Conservation (phyloP, 1,140 invertebrate species). For the Microplitis mediator region DNA sequence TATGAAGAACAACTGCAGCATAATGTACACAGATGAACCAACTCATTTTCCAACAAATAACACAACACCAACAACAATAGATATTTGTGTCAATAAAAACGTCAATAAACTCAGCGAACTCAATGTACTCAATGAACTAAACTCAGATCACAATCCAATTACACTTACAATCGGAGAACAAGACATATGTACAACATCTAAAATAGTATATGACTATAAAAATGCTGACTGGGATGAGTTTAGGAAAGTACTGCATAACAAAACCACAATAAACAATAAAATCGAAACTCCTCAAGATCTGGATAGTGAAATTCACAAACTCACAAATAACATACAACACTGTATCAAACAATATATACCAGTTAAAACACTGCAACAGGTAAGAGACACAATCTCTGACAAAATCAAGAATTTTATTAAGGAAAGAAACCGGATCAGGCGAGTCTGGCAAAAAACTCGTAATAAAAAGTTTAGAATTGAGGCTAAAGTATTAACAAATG, state of each 20-base stretch:
- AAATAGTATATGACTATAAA: slow-evolving; percentile 20
- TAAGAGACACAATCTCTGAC: slow-evolving; percentile 18
- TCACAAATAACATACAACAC: slow-evolving; percentile 28
- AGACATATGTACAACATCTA: background rate
- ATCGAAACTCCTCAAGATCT: slow-evolving; percentile 20
- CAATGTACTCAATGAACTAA: slow-evolving; percentile 27
- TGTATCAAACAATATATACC: slow-evolving; percentile 18
- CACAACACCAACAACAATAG: slow-evolving; percentile 36
- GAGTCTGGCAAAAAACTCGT: slow-evolving; percentile 35
- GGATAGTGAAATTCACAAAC: slow-evolving; percentile 24
- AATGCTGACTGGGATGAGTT: slow-evolving; percentile 29
- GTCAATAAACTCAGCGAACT: slow-evolving; percentile 21
- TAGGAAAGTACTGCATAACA: slow-evolving; percentile 15
- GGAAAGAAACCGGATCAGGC: slow-evolving; percentile 32
- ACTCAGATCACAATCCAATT: slow-evolving; percentile 40
- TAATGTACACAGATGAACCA: slow-evolving; percentile 33
- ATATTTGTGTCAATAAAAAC: slow-evolving; percentile 40
- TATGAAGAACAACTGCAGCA: slow-evolving; percentile 31
- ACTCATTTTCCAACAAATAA: slow-evolving; percentile 38
- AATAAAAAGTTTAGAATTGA: slow-evolving; percentile 9
- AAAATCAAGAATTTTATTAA: slow-evolving; percentile 25
- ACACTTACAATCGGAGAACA: slow-evolving; percentile 15
- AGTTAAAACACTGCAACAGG: background rate
- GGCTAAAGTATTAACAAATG: slow-evolving; percentile 11
- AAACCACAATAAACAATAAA: slow-evolving; percentile 23